Evolutionary conservation across 2,888 invertebrate species (phyloP).

Genomic region (Leptinotarsa tumamoca): DNA sequence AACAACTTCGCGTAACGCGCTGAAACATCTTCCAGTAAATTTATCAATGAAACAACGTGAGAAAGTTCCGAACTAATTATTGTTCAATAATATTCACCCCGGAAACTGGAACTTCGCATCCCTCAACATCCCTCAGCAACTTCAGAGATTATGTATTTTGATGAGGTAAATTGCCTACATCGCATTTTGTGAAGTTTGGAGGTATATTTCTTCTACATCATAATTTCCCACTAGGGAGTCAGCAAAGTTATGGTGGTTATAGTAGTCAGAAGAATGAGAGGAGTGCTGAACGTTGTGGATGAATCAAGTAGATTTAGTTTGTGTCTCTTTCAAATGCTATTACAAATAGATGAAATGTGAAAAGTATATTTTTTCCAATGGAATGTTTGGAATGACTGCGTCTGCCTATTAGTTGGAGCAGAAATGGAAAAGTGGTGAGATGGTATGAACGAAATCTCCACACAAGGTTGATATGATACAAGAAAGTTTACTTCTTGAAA

Average conservation of each 20-base stretch:
- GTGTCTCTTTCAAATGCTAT: too few relatives aligned
- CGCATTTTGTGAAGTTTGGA: slow-evolving; percentile 17
- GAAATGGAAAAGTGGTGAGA: too few relatives aligned
- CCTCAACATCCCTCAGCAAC: slow-evolving; percentile 9
- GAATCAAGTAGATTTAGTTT: not conserved
- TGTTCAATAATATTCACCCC: slow-evolving; percentile 12
- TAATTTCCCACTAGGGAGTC: slow-evolving; percentile 13
- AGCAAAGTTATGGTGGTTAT: slow-evolving; percentile 3
- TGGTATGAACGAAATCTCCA: too few relatives aligned
- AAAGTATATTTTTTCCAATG: too few relatives aligned
- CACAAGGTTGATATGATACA: too few relatives aligned
- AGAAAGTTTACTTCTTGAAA: too few relatives aligned
- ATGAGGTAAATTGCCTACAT: slow-evolving; percentile 24
- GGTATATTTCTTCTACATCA: slow-evolving; percentile 14
- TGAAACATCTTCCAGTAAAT: slow-evolving; percentile 11
- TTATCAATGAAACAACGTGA: not conserved
- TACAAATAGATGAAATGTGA: too few relatives aligned
- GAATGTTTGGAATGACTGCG: too few relatives aligned
- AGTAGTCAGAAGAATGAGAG: not conserved
- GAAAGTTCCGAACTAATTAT: slow-evolving; percentile 26
- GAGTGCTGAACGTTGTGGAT: not conserved
- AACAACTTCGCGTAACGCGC: not conserved
- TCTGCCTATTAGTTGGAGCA: too few relatives aligned
- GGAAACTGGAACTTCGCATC: not conserved
- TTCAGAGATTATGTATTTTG: slow-evolving; percentile 23